These are phyloP conservation scores for Semotilus atromaculatus DNA, from an alignment of 2,797 vertebrate species.

Conservation along the genomic window DNA sequence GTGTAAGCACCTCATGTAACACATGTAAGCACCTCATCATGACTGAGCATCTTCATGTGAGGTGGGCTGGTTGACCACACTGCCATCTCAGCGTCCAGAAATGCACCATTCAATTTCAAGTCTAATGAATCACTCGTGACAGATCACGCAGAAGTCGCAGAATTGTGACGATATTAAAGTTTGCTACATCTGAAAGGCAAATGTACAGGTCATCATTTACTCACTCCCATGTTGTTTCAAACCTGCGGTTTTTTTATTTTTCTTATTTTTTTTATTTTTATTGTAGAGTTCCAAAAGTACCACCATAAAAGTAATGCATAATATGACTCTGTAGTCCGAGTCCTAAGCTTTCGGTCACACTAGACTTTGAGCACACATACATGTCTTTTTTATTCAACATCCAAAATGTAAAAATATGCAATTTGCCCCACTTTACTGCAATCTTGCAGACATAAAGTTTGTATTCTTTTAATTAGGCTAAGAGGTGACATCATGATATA, in stretches of 20 bases:
- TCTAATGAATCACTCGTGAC: conserved; percentile 3
- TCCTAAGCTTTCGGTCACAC: not conserved
- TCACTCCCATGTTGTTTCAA: not conserved
- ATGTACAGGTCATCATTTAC: not conserved
- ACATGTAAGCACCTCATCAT: conserved; percentile 2
- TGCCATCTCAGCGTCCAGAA: not conserved
- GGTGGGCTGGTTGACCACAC: not conserved
- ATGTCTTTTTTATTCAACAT: not conserved
- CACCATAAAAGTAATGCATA: not conserved
- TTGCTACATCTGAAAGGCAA: not conserved
- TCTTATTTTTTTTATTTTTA: not conserved
- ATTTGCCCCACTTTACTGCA: not conserved
- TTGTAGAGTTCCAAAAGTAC: not conserved
- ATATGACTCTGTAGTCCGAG: not conserved
- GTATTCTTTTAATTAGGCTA: no score
- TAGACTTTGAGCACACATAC: not conserved
- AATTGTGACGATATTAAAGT: not conserved
- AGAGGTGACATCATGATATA: not conserved
- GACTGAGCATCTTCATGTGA: conserved; percentile 8
- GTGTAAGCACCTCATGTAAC: no score
- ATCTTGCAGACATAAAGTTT: not conserved
- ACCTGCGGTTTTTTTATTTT: not conserved
- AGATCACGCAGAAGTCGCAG: not conserved
- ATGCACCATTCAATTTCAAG: not conserved
- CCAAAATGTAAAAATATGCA: not conserved